phyloP scores from a whole-genome alignment of 2,797 vertebrate species.

The Parauchenoglanis ngamensis region DNA sequence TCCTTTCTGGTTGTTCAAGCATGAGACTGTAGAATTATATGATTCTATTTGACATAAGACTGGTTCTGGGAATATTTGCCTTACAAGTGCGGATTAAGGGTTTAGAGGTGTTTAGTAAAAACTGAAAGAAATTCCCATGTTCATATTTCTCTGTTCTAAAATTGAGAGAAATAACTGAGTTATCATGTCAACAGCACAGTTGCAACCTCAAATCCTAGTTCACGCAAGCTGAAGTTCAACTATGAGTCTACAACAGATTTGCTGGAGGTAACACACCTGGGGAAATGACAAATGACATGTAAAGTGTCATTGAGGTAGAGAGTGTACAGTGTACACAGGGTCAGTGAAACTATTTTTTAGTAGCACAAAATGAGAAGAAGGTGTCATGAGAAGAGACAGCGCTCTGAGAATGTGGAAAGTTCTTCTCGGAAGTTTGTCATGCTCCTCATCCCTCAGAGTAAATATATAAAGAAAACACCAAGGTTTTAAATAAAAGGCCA shows the following conservation, averaged over 20 bases:
- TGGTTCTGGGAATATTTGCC: conserved; percentile 17
- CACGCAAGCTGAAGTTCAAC: background rate
- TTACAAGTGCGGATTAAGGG: conserved; percentile 8
- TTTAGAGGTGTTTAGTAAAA: conserved; percentile 2
- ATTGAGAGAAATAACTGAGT: background rate
- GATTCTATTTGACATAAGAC: conserved; percentile 5
- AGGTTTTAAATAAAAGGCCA: conserved; percentile 8
- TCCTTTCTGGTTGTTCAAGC: conserved; percentile 22
- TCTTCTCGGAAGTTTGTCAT: conserved; percentile 3
- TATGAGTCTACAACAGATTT: background rate
- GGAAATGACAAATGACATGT: background rate
- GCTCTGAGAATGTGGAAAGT: background rate
- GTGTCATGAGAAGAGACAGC: background rate
- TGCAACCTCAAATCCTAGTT: background rate
- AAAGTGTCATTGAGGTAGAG: background rate
- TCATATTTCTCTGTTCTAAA: conserved; percentile 1
- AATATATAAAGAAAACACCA: background rate
- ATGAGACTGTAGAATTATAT: conserved; percentile 36
- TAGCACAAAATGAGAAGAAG: conserved; percentile 42
- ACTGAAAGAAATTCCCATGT: background rate
- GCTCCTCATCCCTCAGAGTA: conserved; percentile 6
- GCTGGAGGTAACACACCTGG: conserved; percentile 6
- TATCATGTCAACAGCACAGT: background rate
- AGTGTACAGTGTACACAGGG: conserved; percentile 9
- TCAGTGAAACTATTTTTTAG: conserved; percentile 24